phyloP scores from a whole-genome alignment of 2,113 vertebrate species.

The sheep (Ovis aries) region ARS-UI_Ramb_v3.0 NC_056071.1:8052001-8052500 shows the following conservation, averaged over 20 bases:
- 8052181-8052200: background rate
- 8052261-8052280: fast-evolving
- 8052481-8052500: background rate
- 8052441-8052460: background rate
- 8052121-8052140: background rate
- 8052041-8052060: background rate
- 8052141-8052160: background rate
- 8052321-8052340: background rate
- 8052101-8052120: background rate
- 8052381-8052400: background rate
- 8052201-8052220: background rate
- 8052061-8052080: background rate
- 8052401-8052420: background rate
- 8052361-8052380: background rate
- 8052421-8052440: background rate
- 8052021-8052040: background rate
- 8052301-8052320: background rate
- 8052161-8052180: background rate
- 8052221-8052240: background rate
- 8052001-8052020: background rate
- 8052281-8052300: background rate
- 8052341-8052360: background rate
- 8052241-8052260: background rate
- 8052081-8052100: fast-evolving
- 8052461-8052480: background rate